phyloP scores from a whole-genome alignment of 2,797 vertebrate species.

The Sebastes diaconus region DNA sequence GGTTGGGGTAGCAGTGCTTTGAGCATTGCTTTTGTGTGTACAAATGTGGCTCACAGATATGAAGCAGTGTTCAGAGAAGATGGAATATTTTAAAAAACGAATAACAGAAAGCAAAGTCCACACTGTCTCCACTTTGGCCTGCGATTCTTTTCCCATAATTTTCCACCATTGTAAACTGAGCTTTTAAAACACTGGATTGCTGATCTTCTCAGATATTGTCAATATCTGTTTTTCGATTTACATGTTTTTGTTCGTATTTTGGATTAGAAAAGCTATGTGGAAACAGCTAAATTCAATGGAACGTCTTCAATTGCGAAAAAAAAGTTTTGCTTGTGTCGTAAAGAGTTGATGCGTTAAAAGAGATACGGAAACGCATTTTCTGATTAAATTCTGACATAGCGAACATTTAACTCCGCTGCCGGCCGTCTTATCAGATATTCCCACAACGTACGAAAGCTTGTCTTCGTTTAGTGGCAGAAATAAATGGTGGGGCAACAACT shows the following conservation, averaged over 20 bases:
- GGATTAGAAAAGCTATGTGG: neutral
- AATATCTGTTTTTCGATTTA: neutral
- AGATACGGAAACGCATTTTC: neutral
- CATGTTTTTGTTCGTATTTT: neutral
- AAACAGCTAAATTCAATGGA: neutral
- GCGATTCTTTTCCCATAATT: neutral
- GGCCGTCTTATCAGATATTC: no score
- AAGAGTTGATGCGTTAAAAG: neutral
- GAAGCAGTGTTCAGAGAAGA: neutral
- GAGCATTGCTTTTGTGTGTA: neutral
- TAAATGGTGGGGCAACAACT: no score
- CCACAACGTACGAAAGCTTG: no score
- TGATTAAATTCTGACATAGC: no score
- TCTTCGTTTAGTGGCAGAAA: no score
- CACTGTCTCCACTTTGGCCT: neutral
- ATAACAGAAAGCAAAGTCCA: neutral
- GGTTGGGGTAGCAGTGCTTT: constrained; percentile 3
- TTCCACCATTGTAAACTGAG: neutral
- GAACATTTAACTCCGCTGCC: no score
- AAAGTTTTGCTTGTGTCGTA: accelerated
- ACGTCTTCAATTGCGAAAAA: no score
- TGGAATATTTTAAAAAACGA: neutral
- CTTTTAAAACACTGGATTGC: neutral
- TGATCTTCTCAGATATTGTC: neutral
- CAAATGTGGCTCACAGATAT: neutral